These are phyloP conservation scores for Hemicrepidius hirtus DNA, from an alignment of 2,888 invertebrate species.

Conservation along the genomic window DNA sequence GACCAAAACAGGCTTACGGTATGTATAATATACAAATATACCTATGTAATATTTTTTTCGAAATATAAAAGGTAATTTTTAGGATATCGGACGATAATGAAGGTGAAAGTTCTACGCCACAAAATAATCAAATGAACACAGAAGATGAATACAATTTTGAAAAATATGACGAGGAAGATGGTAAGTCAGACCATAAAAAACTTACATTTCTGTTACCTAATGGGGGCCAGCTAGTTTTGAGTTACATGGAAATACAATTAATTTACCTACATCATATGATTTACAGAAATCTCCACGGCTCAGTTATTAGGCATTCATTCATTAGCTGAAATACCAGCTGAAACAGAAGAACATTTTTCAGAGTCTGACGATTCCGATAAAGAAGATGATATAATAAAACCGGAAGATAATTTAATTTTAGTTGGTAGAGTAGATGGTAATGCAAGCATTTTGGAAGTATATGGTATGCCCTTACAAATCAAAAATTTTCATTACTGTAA, in stretches of 20 bases:
- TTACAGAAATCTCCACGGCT: slow-evolving; percentile 3
- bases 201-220: no score
- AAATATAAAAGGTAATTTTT: neutral
- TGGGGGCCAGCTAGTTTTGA: no score
- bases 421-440: slow-evolving; percentile 92
- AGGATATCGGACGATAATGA: slow-evolving; percentile 18
- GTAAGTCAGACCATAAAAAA: no score
- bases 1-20: slow-evolving; percentile 80
- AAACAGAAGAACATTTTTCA: slow-evolving; percentile 71
- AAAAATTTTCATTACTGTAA: neutral
- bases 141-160: slow-evolving; percentile 84
- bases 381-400: slow-evolving; percentile 92
- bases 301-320: slow-evolving; percentile 75
- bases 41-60: neutral
- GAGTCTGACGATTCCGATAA: slow-evolving; percentile 84
- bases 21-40: slow-evolving; percentile 53
- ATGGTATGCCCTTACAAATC: slow-evolving; percentile 76
- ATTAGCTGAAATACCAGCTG: slow-evolving; percentile 74
- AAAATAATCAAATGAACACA: slow-evolving; percentile 70
- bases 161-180: slow-evolving; percentile 84
- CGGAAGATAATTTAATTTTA: slow-evolving; percentile 91
- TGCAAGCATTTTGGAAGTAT: slow-evolving; percentile 90
- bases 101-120: slow-evolving; percentile 33
- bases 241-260: no score
- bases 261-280: no score